Evolutionary conservation across 37 sponge, comb jelly and placozoan species (phyloP).

Genomic region (Beroe forskalii): DNA sequence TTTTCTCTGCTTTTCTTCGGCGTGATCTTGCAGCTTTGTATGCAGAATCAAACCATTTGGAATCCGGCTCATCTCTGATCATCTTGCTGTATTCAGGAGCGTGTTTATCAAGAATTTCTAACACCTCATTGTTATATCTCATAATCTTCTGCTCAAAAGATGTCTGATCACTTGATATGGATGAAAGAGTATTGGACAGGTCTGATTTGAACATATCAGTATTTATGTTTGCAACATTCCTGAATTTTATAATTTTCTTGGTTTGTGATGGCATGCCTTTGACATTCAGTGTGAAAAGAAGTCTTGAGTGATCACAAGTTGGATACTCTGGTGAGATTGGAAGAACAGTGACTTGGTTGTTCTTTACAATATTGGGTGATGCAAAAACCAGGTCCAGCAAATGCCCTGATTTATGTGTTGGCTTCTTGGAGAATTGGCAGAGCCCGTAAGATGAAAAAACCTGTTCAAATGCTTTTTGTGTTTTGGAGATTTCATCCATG

Average conservation of each 20-base stretch:
- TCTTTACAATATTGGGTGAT: background rate
- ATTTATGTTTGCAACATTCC: background rate
- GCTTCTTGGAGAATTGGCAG: background rate
- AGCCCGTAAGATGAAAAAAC: too few relatives aligned
- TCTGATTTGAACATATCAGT: background rate
- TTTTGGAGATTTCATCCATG: background rate
- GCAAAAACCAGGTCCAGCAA: background rate
- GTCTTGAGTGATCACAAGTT: too few relatives aligned
- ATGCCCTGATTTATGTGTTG: background rate
- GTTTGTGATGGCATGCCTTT: too few relatives aligned
- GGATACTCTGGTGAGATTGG: too few relatives aligned
- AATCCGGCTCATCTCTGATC: background rate
- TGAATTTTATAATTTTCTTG: background rate
- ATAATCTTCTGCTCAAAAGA: background rate
- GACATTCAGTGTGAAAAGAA: too few relatives aligned
- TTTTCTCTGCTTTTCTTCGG: background rate
- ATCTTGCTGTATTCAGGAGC: background rate
- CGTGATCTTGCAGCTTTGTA: background rate
- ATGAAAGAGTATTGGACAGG: too few relatives aligned
- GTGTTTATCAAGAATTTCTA: background rate
- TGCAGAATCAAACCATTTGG: too few relatives aligned
- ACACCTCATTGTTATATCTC: background rate
- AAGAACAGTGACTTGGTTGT: background rate
- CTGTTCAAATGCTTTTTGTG: too few relatives aligned
- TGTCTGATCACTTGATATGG: too few relatives aligned